Percentiles rank a stretch among this genome's conserved stretches.
These are phyloP conservation scores for Heliocidaris tuberculata DNA, from an alignment of 35 echinoderm and acorn worm species.

Conservation along the genomic window DNA sequence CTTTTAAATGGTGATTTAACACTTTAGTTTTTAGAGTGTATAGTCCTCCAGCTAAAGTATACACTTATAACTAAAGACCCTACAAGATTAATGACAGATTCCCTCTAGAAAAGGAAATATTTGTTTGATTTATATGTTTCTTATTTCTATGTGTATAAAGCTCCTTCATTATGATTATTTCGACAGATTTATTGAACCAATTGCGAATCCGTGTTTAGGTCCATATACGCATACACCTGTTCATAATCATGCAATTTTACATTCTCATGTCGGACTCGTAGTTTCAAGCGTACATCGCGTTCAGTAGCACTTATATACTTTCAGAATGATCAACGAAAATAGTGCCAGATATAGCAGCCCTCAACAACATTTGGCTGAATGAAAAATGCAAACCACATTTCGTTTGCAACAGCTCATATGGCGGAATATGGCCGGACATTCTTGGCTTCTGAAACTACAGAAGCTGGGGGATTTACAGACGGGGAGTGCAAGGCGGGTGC, in stretches of 20 bases:
- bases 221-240: not conserved
- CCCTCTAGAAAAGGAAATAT: too few species aligned
- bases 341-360: not conserved
- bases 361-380: not conserved
- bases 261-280: not conserved
- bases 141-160: too few species aligned
- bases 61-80: too few species aligned
- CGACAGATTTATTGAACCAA: too few species aligned
- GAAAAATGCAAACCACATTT: constrained; percentile 1
- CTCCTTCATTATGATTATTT: too few species aligned
- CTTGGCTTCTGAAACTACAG: constrained; percentile 6
- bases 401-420: not conserved
- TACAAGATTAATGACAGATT: too few species aligned
- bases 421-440: not conserved
- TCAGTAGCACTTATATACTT: not conserved
- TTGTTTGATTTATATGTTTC: too few species aligned
- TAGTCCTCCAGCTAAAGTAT: too few species aligned
- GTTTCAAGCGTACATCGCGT: not conserved
- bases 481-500: constrained; percentile 19
- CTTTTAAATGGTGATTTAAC: too few species aligned
- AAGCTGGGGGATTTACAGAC: constrained; percentile 30
- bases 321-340: not conserved
- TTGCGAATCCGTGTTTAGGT: not conserved
- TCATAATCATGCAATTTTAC: not conserved
- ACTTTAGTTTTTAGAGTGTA: too few species aligned